Evolutionary conservation across 2,113 vertebrate species (phyloP), one percentile per base, ranked within the genome.

Genomic region (Prinia subflava): DNA sequence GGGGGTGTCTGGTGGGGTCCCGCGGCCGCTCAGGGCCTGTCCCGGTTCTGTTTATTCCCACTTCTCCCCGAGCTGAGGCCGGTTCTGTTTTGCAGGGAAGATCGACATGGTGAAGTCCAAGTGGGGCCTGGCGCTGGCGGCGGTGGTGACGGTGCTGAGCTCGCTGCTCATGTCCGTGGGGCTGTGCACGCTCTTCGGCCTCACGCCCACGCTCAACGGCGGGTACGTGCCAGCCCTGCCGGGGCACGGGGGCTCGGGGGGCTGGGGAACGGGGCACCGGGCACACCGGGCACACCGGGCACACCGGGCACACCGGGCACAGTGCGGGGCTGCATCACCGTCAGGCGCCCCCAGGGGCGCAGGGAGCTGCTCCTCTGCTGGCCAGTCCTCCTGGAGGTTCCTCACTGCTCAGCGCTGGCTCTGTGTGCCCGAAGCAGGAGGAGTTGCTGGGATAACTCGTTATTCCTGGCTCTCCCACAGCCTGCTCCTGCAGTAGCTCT

Each of bases 51-150:
- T 39, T 39, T 39, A 39, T 39, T 11, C 39, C 39, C 9, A 39
- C 11, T 39, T 39, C 39, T 39, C 39, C 39, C 39, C 39, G 39
- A 39, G 39, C 39, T 39, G 39, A 39, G 39, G 39, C 39, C 39
- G 39, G 7, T 9, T 3, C 18, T 96, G 33, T 95, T 67, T 89
- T 92, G 1, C 96, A 99, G 99, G 99, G 67, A 99, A 99, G 97
- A 99, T 99, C 6, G 99, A 99, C 98, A 99, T 99, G 99, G 99
- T 99, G 98, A 99, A 99, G 95, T 99, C 99, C 1, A 99, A 99
- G 85, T 99, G 99, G 99, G 99, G 99, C 13, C 97, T 99, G 96
- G 99, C 99, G 0, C 97, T 99, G 98, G 99, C 99, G 1, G 99
- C 99, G 0, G 99, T 99, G 59, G 99, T 99, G 91, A 99, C 99